A percentile compares a stretch with the other conserved stretches of the same genome.
Evolutionary conservation across 2,888 invertebrate species (phyloP).

Genomic region (Leucoptera coffeella): DNA sequence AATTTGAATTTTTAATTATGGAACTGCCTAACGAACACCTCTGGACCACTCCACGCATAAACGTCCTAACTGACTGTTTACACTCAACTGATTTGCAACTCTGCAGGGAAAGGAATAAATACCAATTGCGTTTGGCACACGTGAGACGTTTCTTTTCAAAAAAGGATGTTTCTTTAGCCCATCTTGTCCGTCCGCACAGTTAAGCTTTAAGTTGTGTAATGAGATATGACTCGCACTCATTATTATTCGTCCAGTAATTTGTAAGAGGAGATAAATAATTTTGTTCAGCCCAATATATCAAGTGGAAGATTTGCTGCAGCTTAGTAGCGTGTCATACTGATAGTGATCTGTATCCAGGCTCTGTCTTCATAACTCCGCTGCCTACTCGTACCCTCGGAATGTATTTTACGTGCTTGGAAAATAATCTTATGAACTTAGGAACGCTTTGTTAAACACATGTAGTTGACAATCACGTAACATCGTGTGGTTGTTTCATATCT

Average conservation of each 20-base stretch:
- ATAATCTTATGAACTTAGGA: too few relatives aligned
- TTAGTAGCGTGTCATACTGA: slow-evolving; percentile 13
- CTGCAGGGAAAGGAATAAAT: too few relatives aligned
- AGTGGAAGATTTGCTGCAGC: slow-evolving; percentile 22
- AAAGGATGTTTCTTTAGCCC: too few relatives aligned
- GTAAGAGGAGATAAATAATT: slow-evolving; percentile 23
- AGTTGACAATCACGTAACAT: too few relatives aligned
- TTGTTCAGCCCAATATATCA: slow-evolving; percentile 23
- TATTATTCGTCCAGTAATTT: slow-evolving; percentile 36
- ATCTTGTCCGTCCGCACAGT: slow-evolving; percentile 29
- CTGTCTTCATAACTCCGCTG: slow-evolving; percentile 8
- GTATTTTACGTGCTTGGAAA: too few relatives aligned
- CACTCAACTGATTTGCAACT: too few relatives aligned
- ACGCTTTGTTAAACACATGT: too few relatives aligned
- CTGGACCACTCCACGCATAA: slow-evolving; percentile 8
- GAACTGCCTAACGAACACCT: slow-evolving; percentile 36
- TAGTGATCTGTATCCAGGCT: slow-evolving; percentile 8
- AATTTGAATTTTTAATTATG: slow-evolving; percentile 40
- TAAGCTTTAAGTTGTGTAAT: slow-evolving; percentile 39
- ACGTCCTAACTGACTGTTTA: too few relatives aligned
- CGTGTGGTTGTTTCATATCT: too few relatives aligned
- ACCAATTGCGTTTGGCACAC: too few relatives aligned
- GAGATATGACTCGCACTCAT: slow-evolving; percentile 43
- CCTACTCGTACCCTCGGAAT: too few relatives aligned
- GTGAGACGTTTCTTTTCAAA: too few relatives aligned